These are phyloP conservation scores for Candidula unifasciata DNA, from an alignment of 2,888 invertebrate species.

Conservation along the genomic window DNA sequence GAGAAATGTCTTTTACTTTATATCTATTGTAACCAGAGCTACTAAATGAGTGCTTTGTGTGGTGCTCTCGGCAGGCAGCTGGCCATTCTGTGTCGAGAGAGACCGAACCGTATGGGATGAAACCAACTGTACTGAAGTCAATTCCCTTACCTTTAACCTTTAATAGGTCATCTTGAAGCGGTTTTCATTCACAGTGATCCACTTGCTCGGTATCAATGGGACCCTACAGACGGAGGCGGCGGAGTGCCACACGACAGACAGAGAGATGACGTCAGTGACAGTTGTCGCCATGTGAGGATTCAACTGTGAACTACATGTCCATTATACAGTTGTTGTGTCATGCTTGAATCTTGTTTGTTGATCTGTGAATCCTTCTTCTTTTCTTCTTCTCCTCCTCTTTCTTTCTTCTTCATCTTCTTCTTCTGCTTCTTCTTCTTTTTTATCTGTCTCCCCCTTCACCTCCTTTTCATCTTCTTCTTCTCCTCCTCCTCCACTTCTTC, in stretches of 20 bases:
- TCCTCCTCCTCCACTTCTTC: background rate
- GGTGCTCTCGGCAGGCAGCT: too few relatives aligned
- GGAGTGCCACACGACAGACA: slow-evolving; percentile 30
- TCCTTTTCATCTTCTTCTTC: background rate
- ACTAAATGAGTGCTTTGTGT: too few relatives aligned
- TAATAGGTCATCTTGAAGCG: background rate
- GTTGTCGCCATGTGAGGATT: slow-evolving; percentile 10
- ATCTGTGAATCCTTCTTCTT: background rate
- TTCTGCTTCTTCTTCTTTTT: background rate
- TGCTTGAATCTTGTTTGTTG: background rate
- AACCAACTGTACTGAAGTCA: too few relatives aligned
- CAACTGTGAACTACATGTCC: background rate
- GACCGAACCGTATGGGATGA: too few relatives aligned
- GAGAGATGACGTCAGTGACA: slow-evolving; percentile 27
- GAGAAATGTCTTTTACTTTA: too few relatives aligned
- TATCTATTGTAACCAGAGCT: too few relatives aligned
- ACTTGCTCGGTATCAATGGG: slow-evolving; percentile 1
- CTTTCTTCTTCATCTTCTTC: background rate
- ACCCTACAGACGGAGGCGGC: background rate
- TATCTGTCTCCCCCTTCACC: background rate
- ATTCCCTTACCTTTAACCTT: too few relatives aligned
- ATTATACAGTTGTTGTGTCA: too few relatives aligned
- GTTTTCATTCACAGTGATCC: background rate
- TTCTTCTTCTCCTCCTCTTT: background rate
- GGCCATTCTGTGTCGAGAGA: too few relatives aligned